Evolutionary conservation across 2,797 vertebrate species (phyloP).

Genomic region (Sciaenops ocellatus): DNA sequence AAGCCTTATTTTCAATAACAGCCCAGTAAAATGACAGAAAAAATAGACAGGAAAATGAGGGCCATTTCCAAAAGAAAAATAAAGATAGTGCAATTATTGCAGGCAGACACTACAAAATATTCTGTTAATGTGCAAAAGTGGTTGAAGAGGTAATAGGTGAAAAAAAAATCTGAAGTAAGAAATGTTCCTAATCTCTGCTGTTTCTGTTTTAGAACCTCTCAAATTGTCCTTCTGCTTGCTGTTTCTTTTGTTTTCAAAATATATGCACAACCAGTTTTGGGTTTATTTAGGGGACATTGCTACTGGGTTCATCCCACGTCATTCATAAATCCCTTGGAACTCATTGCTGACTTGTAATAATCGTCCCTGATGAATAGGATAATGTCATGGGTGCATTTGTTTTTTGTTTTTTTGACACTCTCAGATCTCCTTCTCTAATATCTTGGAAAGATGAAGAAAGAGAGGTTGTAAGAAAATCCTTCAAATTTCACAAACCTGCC

Average conservation of each 20-base stretch:
- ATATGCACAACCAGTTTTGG: not conserved
- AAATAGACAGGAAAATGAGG: not conserved
- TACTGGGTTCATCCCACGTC: conserved; percentile 8
- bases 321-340: conserved; percentile 23
- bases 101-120: not conserved
- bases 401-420: not conserved
- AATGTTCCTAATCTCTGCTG: not conserved
- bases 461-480: not conserved
- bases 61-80: not conserved
- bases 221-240: not conserved
- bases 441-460: not conserved
- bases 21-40: conserved; percentile 6
- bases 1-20: conserved; percentile 20
- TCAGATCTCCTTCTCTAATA: not conserved
- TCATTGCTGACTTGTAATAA: conserved; percentile 20
- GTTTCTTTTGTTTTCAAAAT: not conserved
- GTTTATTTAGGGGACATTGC: not conserved
- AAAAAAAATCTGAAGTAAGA: not conserved
- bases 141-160: not conserved
- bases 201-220: not conserved
- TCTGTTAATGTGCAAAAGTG: not conserved
- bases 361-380: conserved; percentile 30
- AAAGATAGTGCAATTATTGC: not conserved
- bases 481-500: not conserved
- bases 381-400: conserved; percentile 16